These are phyloP conservation scores for Agrypnia vestita DNA, from an alignment of 1,140 invertebrate species.

Conservation along the genomic window DNA sequence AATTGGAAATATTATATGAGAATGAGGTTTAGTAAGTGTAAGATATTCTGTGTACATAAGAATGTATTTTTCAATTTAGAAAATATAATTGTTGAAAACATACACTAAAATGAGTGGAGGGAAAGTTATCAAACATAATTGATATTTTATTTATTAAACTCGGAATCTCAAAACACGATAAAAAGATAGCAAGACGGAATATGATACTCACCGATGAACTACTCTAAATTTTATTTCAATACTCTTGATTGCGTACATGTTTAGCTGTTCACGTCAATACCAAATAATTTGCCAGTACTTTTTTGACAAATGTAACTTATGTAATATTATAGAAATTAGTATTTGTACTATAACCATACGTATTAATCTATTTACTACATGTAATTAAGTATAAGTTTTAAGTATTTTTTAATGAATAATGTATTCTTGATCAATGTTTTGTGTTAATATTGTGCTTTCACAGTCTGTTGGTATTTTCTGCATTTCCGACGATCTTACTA, in stretches of 20 bases:
- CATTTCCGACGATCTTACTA: too few species aligned
- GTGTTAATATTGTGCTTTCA: too few species aligned
- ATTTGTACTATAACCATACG: slow-evolving; percentile 46
- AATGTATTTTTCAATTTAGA: slow-evolving; percentile 27
- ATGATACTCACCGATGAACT: neutral
- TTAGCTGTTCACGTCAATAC: slow-evolving; percentile 24
- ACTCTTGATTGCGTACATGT: neutral
- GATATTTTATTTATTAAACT: too few species aligned
- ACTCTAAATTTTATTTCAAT: slow-evolving; percentile 9
- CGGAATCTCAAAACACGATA: too few species aligned
- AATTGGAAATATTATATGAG: too few species aligned
- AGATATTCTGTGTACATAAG: slow-evolving; percentile 1
- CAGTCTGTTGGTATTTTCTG: too few species aligned
- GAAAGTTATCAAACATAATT: too few species aligned
- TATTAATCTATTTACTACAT: slow-evolving; percentile 27
- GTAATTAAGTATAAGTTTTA: slow-evolving; percentile 20
- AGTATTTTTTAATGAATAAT: slow-evolving; percentile 8
- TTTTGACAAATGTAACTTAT: slow-evolving; percentile 8
- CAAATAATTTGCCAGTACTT: slow-evolving; percentile 41
- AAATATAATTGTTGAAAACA: slow-evolving; percentile 8
- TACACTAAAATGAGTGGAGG: neutral
- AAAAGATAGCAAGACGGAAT: too few species aligned
- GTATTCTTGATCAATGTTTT: slow-evolving; percentile 8
- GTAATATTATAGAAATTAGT: slow-evolving; percentile 37
- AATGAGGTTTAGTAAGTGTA: too few species aligned